Base-by-base conservation (phyloP, 2,888 invertebrate genomes). In the Diplazon laetatorius region DNA sequence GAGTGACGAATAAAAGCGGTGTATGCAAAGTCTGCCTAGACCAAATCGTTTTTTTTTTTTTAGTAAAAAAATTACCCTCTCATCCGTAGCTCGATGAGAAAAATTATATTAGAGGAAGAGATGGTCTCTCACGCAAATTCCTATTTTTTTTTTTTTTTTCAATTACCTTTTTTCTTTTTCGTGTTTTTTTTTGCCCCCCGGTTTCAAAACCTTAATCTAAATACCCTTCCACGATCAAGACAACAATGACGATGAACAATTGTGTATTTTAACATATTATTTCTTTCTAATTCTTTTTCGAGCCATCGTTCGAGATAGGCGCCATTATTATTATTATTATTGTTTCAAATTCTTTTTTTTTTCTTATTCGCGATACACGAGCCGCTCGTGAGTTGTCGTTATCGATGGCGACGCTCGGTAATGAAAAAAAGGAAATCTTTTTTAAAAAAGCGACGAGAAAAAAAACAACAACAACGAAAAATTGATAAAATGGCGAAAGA, bases 11-110 rank as follows among this genome's bases (percentile, higher is more conserved):
- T 69, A 69, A 65, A 74, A 78, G 70, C 52, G 14, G 59, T 50
- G 50, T 37, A 66, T 60, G 71, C 52, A 52, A 71, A 74, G 60
- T 60, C 52, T 35, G 37, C 46, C 72, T 52, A 50, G 71, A 76
- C 52, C 72, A 60, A 76, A 72, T 69, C 69, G 75, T 30, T 69
- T 75, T 66, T 52, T 69, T 62, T 69, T 30, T 69, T 75, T 66
- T 52, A 57, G 76, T 76, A 68, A 44, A 62, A 72, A 62, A 72
- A 66, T 76, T 62, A 66, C 72, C 71, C 66, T 76, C 66, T 46
- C 20, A 76, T 59, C 65, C 65, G 70, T 63, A 55, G 14, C 70
- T 70, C 22, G 6, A 42, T 16, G 48, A 42, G 39, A 60, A 65
- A 76, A 39, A n/a, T n/a, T n/a, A n/a, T n/a, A n/a, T 35, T 65